These are phyloP conservation scores for Melanostoma mellinum DNA, from an alignment of 2,888 invertebrate genomes.

Conservation along the genomic window DNA sequence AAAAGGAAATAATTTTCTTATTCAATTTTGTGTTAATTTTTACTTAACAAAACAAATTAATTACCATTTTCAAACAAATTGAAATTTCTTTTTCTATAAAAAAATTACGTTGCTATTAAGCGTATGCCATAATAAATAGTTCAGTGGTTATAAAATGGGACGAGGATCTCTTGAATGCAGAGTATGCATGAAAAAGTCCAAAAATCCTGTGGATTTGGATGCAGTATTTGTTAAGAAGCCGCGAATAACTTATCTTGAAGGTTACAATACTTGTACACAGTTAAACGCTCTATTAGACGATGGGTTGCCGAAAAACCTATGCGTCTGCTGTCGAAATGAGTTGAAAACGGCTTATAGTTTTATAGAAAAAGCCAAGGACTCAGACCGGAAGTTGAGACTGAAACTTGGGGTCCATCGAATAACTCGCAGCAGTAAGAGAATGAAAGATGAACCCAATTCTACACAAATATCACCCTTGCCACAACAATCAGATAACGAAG, in stretches of 20 bases:
- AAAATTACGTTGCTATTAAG: background rate
- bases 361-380: slow-evolving; percentile 73
- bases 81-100: background rate
- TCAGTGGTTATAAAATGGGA: slow-evolving; percentile 53
- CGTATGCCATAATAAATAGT: slow-evolving; percentile 3
- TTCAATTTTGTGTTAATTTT: slow-evolving; percentile 29
- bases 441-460: slow-evolving; percentile 31
- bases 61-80: background rate
- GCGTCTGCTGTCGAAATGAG: slow-evolving; percentile 72
- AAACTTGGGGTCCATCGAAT: slow-evolving; percentile 35
- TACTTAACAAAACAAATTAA: slow-evolving; percentile 2
- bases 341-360: slow-evolving; percentile 61
- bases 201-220: slow-evolving; percentile 53
- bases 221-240: slow-evolving; percentile 51
- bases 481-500: slow-evolving; percentile 33
- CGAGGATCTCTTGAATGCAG: slow-evolving; percentile 61
- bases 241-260: slow-evolving; percentile 69
- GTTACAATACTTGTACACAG: slow-evolving; percentile 74
- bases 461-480: background rate
- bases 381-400: slow-evolving; percentile 67
- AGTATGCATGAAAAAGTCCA: slow-evolving; percentile 69
- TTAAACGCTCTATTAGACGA: slow-evolving; percentile 71
- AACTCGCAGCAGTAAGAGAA: slow-evolving; percentile 44
- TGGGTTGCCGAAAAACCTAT: slow-evolving; percentile 74
- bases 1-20: slow-evolving; percentile 29